Base-by-base conservation (phyloP, 2,113 vertebrate genomes). In the Neodontobutis hainanensis region DNA sequence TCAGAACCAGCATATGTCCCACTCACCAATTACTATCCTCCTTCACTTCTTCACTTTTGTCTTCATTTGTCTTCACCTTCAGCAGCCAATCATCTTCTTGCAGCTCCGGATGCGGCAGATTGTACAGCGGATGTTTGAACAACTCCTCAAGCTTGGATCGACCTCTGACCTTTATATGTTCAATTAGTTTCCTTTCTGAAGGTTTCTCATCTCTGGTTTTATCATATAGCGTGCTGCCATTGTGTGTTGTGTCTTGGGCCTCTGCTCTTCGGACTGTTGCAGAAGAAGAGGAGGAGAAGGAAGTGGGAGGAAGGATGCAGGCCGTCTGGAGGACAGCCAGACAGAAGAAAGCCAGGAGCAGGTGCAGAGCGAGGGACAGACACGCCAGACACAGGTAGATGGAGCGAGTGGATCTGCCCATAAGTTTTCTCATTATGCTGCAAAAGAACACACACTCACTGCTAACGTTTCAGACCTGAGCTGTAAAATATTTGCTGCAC, bases 121-220 rank as follows among this genome's bases (percentile, higher is more conserved):
- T 94, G 85, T 94, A 94, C 27, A 95, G 87, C 1, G 89, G 89
- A 73, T 96, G 94, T 43, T 88, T 0, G 16, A 94, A 96, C 51
- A 95, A 90, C 0, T 80, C 88, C 0, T 74, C 81, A 66, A 95
- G 74, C 70, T 93, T 94, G 0, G 81, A 81, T 10, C 0, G 70
- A 73, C 77, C 61, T 8, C 56, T 51, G 2, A 72, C 69, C 46
- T 56, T 60, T 49, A 34, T 48, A 16, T 49, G 57, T 5, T 45
- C 44, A 0, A 4, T 47, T 57, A 68, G n/a, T 0, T 19, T 43
- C 56, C 43, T 65, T 36, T 60, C 12, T 8, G 52, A 8, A 0
- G 12, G 1, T 32, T 32, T 49, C 48, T 8, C 34, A 58, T 59
- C 44, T 35, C 1, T 11, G 58, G 50, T 36, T 3, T 5, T 15